A percentile compares a stretch with the other conserved stretches of the same genome.
phyloP scores from a whole-genome alignment of 2,797 vertebrate species.

The Acrocephalus scirpaceus region DNA sequence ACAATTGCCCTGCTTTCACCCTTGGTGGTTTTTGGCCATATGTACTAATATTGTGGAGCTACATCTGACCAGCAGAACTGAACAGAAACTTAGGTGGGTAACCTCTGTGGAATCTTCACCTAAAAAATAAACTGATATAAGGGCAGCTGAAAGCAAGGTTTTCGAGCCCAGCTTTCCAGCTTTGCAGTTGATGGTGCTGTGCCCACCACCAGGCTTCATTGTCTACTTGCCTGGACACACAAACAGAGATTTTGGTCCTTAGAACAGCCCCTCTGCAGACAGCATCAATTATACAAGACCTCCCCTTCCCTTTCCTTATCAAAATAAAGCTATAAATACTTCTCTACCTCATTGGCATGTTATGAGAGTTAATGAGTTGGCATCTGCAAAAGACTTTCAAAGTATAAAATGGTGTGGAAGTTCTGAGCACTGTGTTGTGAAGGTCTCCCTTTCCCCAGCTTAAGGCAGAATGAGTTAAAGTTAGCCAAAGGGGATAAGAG shows the following conservation, averaged over 20 bases:
- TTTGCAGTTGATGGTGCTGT: neutral
- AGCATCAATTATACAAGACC: neutral
- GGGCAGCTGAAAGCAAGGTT: neutral
- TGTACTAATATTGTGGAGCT: neutral
- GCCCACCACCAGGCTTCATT: neutral
- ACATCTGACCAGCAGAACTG: neutral
- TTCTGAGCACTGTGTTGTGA: neutral
- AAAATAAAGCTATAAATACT: constrained; percentile 42
- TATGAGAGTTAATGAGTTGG: constrained; percentile 44
- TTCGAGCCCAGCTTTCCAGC: neutral
- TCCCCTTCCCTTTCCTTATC: neutral
- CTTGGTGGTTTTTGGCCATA: neutral
- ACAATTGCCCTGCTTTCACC: neutral
- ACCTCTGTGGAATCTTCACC: neutral
- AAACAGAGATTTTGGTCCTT: neutral
- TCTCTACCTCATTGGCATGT: neutral
- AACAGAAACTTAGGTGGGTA: neutral
- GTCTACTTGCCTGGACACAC: neutral
- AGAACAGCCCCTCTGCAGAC: neutral
- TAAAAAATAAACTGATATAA: neutral
- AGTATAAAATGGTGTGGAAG: neutral
- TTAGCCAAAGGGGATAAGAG: constrained; percentile 43
- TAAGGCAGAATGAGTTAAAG: constrained; percentile 54
- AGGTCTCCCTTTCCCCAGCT: neutral
- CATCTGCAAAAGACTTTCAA: constrained; percentile 16